Base-by-base conservation (phyloP, 2,888 invertebrate genomes). In the Hymenopus coronatus region DNA sequence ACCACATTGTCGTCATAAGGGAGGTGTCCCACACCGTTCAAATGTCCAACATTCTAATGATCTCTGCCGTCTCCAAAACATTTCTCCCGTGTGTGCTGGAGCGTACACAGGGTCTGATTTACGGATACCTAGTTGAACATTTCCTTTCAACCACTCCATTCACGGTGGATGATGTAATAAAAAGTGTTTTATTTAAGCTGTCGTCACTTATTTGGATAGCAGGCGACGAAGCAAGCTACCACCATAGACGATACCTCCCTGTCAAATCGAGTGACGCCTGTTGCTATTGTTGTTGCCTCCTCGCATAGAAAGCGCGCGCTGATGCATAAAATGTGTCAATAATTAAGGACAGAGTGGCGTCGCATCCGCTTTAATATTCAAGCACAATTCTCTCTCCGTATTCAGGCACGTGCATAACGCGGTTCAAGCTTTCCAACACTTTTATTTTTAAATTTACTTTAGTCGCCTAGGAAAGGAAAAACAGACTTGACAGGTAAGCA, bases 381-480 rank as follows among this genome's bases (percentile, higher is more conserved):
- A 70, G 54, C 54, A 15, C 20, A 20, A 70, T 70, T 70, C 54
- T 25, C 54, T 20, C 54, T 2, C 20, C 20, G 20, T 70, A 20
- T 70, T 70, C 54, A 20, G 0, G 0, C 54, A 25, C 3, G 20
- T 20, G 54, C 15, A 70, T 70, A 6, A 70, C 6, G 3, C 25
- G 1, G 1, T 15, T 54, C 0, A 15, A 15, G 20, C 1, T 70
- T 15, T 20, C 0, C 1, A 2, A 70, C 20, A 6, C 8, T 0
- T 3, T 54, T 54, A 20, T 4, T 70, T 70, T 70, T 25, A 20
- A 70, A 70, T 20, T 15, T 25, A 70, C 20, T 15, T 70, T 70
- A 70, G 1, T 2, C 6, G 4, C 3, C 20, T 70, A 54, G 54
- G 1, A 20, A 70, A 70, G 0, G 54, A 20, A 70, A 20, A 1